Percentiles rank a stretch among this genome's conserved stretches.
phyloP scores from a whole-genome alignment of 2,113 vertebrate genomes.

The Xyrauchen texanus region DNA sequence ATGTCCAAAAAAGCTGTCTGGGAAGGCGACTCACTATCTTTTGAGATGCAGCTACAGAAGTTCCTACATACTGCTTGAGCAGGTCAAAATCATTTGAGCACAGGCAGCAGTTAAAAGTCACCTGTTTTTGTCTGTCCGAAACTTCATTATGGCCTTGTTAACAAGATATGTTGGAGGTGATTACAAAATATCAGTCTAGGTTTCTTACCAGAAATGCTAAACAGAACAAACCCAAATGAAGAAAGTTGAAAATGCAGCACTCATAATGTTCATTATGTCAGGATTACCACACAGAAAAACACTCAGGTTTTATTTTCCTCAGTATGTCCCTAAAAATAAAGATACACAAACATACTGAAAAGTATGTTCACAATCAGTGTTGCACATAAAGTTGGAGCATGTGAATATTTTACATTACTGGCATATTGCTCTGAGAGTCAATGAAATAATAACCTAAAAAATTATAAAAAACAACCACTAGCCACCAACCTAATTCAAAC shows the following conservation, averaged over 20 bases:
- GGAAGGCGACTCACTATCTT: too few relatives aligned
- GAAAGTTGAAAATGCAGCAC: slow-evolving; percentile 5
- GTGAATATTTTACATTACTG: too few relatives aligned
- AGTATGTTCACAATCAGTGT: too few relatives aligned
- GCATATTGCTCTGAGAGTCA: too few relatives aligned
- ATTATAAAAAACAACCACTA: too few relatives aligned
- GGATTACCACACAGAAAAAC: background rate
- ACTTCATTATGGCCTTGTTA: background rate
- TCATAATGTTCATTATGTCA: background rate
- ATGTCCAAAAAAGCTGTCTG: too few relatives aligned
- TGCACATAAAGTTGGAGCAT: too few relatives aligned
- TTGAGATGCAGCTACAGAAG: background rate
- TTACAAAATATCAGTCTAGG: background rate
- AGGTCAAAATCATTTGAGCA: background rate
- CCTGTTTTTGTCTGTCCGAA: background rate
- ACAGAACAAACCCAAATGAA: slow-evolving; percentile 17
- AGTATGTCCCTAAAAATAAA: background rate
- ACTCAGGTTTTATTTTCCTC: background rate
- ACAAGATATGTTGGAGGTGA: slow-evolving; percentile 28
- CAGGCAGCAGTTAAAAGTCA: background rate
- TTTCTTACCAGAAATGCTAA: slow-evolving; percentile 29
- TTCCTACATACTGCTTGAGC: background rate
- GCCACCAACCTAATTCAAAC: too few relatives aligned
- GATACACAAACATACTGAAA: background rate
- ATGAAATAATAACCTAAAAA: too few relatives aligned